phyloP scores from a whole-genome alignment of 2,888 invertebrate genomes.

The Lochmaea crataegi region DNA sequence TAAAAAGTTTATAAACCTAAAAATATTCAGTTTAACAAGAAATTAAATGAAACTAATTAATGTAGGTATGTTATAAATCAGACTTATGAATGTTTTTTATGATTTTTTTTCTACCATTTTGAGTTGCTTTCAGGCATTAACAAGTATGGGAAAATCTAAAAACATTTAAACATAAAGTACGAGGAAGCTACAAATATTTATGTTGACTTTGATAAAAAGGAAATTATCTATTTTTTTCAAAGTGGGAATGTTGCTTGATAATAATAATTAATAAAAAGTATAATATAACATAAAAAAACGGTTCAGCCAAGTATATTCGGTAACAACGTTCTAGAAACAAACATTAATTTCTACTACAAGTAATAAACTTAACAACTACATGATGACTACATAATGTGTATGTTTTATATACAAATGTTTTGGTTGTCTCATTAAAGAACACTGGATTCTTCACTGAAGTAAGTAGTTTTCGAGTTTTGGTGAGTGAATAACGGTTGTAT shows the following conservation, averaged over 20 bases:
- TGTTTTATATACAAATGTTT: constrained; percentile 66
- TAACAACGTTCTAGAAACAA: constrained; percentile 38
- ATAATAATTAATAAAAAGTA: neutral
- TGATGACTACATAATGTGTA: constrained; percentile 65
- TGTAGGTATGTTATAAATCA: too few species aligned
- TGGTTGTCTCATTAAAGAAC: constrained; percentile 63
- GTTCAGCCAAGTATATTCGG: constrained; percentile 28
- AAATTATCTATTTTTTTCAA: too few species aligned
- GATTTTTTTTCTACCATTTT: too few species aligned
- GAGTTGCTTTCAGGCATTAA: too few species aligned
- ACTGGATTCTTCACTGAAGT: constrained; percentile 48
- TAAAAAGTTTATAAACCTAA: too few species aligned
- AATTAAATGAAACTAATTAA: too few species aligned
- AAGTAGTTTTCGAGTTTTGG: constrained; percentile 46
- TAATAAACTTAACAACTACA: constrained; percentile 63
- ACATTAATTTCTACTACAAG: constrained; percentile 51
- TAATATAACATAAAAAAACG: constrained; percentile 21
- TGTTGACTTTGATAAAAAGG: too few species aligned
- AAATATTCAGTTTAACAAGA: too few species aligned
- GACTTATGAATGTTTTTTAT: too few species aligned
- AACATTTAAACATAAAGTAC: too few species aligned
- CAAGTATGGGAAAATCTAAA: too few species aligned
- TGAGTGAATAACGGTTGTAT: constrained; percentile 17
- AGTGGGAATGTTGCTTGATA: constrained; percentile 3
- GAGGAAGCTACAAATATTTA: too few species aligned